Evolutionary conservation across 2,888 invertebrate genomes (phyloP), one percentile per base, ranked within the genome.

Genomic region (Zele albiditarsus): DNA sequence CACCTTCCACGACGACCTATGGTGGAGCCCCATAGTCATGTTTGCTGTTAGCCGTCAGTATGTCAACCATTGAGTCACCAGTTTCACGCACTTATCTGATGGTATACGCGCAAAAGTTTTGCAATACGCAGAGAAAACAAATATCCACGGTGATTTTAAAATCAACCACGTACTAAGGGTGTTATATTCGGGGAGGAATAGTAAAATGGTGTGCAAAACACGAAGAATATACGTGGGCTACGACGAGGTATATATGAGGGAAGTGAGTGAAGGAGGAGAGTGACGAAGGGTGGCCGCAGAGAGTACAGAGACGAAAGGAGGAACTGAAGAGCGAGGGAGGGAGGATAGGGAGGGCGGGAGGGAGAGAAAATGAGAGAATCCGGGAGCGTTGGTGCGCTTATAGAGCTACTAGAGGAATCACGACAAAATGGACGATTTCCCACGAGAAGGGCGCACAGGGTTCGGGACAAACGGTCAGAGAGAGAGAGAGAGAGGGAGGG

Each of bases 371-470:
- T 20, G 31, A 46, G 57, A 77, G 73, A 67, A 67, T 71, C 65
- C 66, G 63, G 57, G 62, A 73, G 66, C 76, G 60, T 83, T 68
- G 27, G 82, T 85, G 82, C 83, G 84, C 83, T 84, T 84, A 83
- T 83, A 82, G 85, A 28, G 33, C 63, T 71, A 53, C 23, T 71
- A 86, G 84, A 84, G 83, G 85, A 88, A 87, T 87, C 87, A 87
- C 87, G 86, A 88, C 88, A 88, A 88, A 87, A 88, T 85, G 85
- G 85, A 80, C 82, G 84, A 80, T 78, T 12, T 12, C 80, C 79
- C 77, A 68, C 76, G 79, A 78, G 82, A 79, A 76, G 78, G 76
- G 75, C 27, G 71, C 72, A 73, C 72, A 78, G 70, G 75, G 70
- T 38, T 38, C 38, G 38, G 38, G 38, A 38, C 12, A 12, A 38